These are phyloP conservation scores for Baccha elongata DNA, from an alignment of 2,888 invertebrate species.

Conservation along the genomic window DNA sequence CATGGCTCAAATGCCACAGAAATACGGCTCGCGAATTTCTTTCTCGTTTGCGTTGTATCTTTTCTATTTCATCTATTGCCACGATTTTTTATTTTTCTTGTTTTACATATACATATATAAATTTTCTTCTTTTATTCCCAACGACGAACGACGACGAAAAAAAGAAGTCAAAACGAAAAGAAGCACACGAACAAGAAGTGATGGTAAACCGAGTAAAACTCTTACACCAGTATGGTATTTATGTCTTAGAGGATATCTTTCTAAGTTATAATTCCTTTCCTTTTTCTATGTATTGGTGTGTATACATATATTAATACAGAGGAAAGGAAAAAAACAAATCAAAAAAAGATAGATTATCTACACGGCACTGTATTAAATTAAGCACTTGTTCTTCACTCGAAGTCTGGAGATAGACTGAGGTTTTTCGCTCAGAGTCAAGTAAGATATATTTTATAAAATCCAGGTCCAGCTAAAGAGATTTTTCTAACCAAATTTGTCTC, in stretches of 20 bases:
- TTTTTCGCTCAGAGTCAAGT: constrained; percentile 73
- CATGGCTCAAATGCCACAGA: constrained; percentile 81
- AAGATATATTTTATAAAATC: constrained; percentile 63
- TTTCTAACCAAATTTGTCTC: not conserved
- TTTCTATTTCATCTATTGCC: constrained; percentile 73
- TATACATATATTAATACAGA: constrained; percentile 31
- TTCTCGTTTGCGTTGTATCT: constrained; percentile 70
- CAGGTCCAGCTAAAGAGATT: constrained; percentile 39
- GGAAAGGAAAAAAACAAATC: constrained; percentile 51
- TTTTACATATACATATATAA: constrained; percentile 5
- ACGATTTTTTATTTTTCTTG: constrained; percentile 53
- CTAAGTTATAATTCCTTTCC: constrained; percentile 70
- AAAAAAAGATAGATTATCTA: constrained; percentile 70
- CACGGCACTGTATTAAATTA: constrained; percentile 76
- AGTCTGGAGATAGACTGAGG: constrained; percentile 82
- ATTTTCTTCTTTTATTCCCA: constrained; percentile 51
- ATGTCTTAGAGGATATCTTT: constrained; percentile 71
- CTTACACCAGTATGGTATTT: constrained; percentile 45
- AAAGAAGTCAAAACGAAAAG: constrained; percentile 26
- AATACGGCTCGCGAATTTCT: constrained; percentile 72
- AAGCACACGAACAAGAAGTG: constrained; percentile 29
- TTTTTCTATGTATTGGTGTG: constrained; percentile 61
- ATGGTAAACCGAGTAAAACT: constrained; percentile 40
- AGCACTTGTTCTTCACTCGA: constrained; percentile 80
- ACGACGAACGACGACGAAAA: constrained; percentile 36